Evolutionary conservation across 2,888 invertebrate genomes (phyloP).

Genomic region (Dynastes grantii): DNA sequence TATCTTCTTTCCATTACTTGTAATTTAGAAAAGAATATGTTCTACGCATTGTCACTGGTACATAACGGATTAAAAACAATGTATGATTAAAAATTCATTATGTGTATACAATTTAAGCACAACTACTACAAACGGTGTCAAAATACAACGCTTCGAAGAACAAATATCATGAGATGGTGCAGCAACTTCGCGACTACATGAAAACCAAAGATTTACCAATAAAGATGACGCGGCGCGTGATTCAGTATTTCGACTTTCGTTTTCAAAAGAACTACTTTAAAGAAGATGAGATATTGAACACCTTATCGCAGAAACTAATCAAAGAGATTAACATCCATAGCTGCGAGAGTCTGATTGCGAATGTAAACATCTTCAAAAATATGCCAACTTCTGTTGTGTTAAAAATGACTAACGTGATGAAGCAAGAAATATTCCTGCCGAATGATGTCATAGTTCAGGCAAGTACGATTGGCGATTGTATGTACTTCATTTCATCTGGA

Average conservation of each 20-base stretch:
- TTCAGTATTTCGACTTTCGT: conserved; percentile 67
- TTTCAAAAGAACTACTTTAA: conserved; percentile 68
- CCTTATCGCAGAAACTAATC: conserved; percentile 62
- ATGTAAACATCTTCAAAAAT: conserved; percentile 66
- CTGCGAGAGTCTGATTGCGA: conserved; percentile 68
- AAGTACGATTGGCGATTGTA: conserved; percentile 64
- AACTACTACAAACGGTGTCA: conserved; percentile 59
- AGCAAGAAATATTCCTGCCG: conserved; percentile 66
- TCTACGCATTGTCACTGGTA: no score
- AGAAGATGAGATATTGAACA: conserved; percentile 66
- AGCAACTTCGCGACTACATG: conserved; percentile 69
- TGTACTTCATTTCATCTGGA: conserved; percentile 69
- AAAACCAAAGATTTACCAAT: conserved; percentile 68
- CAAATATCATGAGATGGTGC: conserved; percentile 62
- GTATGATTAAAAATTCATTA: no score
- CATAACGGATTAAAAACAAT: no score
- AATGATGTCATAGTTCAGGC: conserved; percentile 68
- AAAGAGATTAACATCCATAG: conserved; percentile 68
- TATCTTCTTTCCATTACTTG: no score
- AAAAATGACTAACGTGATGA: conserved; percentile 63
- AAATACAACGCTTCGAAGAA: conserved; percentile 59
- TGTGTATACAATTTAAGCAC: conserved; percentile 50
- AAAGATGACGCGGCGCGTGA: conserved; percentile 65
- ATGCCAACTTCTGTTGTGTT: conserved; percentile 64
- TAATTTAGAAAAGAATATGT: no score